phyloP scores from a whole-genome alignment of 2,888 invertebrate genomes.

The Agrotis puta region DNA sequence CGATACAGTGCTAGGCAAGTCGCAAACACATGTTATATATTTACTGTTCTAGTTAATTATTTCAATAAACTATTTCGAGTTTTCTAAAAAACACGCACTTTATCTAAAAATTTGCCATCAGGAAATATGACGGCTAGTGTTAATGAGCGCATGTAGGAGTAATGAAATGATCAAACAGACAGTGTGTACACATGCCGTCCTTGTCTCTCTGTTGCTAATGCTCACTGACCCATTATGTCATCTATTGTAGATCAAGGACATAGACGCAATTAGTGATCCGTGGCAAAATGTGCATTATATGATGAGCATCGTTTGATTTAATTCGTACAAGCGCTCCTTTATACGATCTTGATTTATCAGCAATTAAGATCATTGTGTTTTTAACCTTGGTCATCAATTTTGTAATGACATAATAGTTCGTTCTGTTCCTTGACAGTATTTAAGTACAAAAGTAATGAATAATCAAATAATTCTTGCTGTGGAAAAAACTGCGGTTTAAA shows the following conservation, averaged over 20 bases:
- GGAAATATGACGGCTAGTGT: slow-evolving; percentile 36
- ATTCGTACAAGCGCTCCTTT: slow-evolving; percentile 33
- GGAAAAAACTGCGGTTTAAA: background rate
- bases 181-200: slow-evolving; percentile 41
- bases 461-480: too few relatives aligned
- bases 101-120: slow-evolving; percentile 17
- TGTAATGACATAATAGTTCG: slow-evolving; percentile 22
- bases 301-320: slow-evolving; percentile 48
- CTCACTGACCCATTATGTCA: slow-evolving; percentile 66
- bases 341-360: slow-evolving; percentile 36
- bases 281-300: slow-evolving; percentile 57
- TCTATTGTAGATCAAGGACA: slow-evolving; percentile 73
- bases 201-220: slow-evolving; percentile 59
- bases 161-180: slow-evolving; percentile 56
- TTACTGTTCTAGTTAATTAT: background rate
- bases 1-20: background rate
- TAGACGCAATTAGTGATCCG: slow-evolving; percentile 69
- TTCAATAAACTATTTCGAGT: background rate
- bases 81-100: slow-evolving; percentile 11
- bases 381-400: slow-evolving; percentile 40
- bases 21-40: background rate
- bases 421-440: slow-evolving; percentile 17
- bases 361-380: slow-evolving; percentile 42
- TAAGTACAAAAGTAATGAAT: background rate
- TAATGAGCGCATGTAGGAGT: slow-evolving; percentile 54